Evolutionary conservation across 1,140 invertebrate species (phyloP).

Genomic region (Bombus cullumanus): DNA sequence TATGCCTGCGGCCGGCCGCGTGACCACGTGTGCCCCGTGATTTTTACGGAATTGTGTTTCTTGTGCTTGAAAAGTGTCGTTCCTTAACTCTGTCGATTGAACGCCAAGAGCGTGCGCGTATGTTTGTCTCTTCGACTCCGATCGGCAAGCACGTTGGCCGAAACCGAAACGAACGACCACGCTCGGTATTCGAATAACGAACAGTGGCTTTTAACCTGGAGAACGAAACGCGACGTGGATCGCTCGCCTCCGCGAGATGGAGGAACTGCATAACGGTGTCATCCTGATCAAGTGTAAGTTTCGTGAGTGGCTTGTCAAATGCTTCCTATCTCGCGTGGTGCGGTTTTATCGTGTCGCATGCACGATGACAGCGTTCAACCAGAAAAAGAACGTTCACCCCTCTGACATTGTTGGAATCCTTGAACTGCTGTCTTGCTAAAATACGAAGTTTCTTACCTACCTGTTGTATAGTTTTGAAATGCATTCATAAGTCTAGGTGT

Average conservation of each 20-base stretch:
- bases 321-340: background rate
- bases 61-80: conserved; percentile 15
- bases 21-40: conserved; percentile 63
- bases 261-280: conserved; percentile 81
- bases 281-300: conserved; percentile 83
- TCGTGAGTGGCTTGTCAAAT: conserved; percentile 9
- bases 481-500: background rate
- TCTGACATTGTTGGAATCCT: background rate
- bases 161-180: conserved; percentile 1
- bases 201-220: conserved; percentile 41
- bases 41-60: conserved; percentile 39
- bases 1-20: conserved; percentile 52
- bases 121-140: background rate
- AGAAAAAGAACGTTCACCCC: conserved; percentile 40
- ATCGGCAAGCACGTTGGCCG: conserved; percentile 26
- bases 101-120: conserved; percentile 34
- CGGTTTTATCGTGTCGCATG: background rate
- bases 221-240: conserved; percentile 43
- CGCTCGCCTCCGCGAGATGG: conserved; percentile 74
- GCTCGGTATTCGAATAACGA: background rate
- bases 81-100: background rate
- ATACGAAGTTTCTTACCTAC: background rate
- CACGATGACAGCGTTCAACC: conserved; percentile 75
- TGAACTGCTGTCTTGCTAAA: background rate
- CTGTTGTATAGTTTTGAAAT: background rate